These are phyloP conservation scores for Manis crassicaudata DNA, from an alignment of 2,797 vertebrate species.

Conservation along the genomic window DNA sequence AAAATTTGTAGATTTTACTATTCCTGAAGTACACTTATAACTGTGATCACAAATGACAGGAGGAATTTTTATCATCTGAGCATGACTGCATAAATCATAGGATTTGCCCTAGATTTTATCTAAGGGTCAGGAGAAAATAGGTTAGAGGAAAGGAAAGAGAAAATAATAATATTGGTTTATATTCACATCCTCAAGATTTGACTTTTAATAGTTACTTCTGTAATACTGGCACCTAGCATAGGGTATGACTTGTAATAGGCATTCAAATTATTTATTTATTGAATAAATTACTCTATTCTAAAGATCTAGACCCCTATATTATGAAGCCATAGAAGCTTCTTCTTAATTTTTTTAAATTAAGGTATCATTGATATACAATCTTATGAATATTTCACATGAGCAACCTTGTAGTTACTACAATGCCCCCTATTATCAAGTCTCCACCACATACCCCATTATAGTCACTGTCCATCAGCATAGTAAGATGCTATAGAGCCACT, in stretches of 20 bases:
- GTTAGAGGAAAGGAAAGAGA: neutral
- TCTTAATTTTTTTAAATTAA: too few species aligned
- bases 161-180: neutral
- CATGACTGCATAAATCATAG: constrained; percentile 26
- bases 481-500: too few species aligned
- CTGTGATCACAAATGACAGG: constrained; percentile 47
- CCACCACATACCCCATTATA: too few species aligned
- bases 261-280: neutral
- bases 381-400: too few species aligned
- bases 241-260: neutral
- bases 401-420: too few species aligned
- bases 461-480: too few species aligned
- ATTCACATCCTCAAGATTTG: neutral
- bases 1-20: constrained; percentile 17
- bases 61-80: constrained; percentile 53
- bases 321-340: neutral
- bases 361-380: too few species aligned
- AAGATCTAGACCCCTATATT: neutral
- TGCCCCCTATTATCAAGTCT: too few species aligned
- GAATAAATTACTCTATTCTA: neutral
- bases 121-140: neutral
- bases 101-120: constrained; percentile 56
- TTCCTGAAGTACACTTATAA: constrained; percentile 23
- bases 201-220: neutral
- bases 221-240: neutral